phyloP scores from a whole-genome alignment of 2,797 vertebrate genomes.

The Chelon auratus region DNA sequence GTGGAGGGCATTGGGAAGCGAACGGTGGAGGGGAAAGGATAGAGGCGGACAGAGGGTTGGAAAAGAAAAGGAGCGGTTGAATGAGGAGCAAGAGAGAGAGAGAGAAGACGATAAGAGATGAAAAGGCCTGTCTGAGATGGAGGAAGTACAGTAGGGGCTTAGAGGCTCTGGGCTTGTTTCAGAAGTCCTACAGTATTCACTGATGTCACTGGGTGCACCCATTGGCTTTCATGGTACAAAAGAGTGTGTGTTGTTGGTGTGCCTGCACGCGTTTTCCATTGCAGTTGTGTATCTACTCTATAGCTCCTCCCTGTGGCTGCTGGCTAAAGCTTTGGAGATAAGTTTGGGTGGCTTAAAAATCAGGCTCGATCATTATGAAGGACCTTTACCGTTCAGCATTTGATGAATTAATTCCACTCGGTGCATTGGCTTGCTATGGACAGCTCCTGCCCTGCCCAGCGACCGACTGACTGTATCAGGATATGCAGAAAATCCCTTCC shows the following conservation, averaged over 20 bases:
- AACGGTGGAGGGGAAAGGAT: slow-evolving; percentile 61
- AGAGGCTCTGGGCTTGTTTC: slow-evolving; percentile 76
- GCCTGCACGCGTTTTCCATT: slow-evolving; percentile 40
- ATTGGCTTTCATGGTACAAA: slow-evolving; percentile 72
- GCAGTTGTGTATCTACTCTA: slow-evolving; percentile 48
- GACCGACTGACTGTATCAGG: slow-evolving; percentile 76
- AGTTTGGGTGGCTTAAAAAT: slow-evolving; percentile 35
- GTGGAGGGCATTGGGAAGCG: slow-evolving; percentile 66
- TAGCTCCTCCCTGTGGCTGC: slow-evolving; percentile 77
- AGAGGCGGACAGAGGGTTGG: slow-evolving; percentile 59
- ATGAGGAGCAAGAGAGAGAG: slow-evolving; percentile 68
- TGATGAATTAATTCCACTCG: slow-evolving; percentile 65
- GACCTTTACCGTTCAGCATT: slow-evolving; percentile 46
- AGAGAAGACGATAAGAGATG: slow-evolving; percentile 79
- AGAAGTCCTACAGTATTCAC: slow-evolving; percentile 74
- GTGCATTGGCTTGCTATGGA: slow-evolving; percentile 45
- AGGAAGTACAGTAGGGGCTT: slow-evolving; percentile 79
- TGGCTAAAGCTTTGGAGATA: slow-evolving; percentile 17
- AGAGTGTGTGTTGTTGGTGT: slow-evolving; percentile 47
- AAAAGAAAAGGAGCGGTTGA: slow-evolving; percentile 69
- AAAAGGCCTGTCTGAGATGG: slow-evolving; percentile 77
- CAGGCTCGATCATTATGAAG: slow-evolving; percentile 15
- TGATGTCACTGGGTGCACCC: slow-evolving; percentile 78
- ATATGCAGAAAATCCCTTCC: slow-evolving; percentile 80
- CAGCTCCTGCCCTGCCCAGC: slow-evolving; percentile 52